A percentile compares a stretch with the other conserved stretches of the same genome.
Conservation (phyloP, 1,140 invertebrate species). For the Muscidifurax raptorellus region DNA sequence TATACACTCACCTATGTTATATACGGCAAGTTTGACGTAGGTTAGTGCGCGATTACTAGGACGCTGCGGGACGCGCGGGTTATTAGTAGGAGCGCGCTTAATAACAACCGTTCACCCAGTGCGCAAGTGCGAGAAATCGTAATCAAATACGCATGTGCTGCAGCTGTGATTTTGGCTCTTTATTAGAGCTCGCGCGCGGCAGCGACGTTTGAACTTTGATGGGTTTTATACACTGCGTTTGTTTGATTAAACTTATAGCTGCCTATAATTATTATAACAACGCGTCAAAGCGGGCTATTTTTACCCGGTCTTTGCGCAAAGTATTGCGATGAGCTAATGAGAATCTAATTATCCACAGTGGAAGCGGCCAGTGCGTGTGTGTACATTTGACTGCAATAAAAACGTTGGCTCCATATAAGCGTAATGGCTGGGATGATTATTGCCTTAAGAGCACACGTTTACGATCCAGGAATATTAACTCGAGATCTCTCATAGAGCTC, state of each 20-base stretch:
- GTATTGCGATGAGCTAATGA: neutral
- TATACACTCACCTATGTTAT: neutral
- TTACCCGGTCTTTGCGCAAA: no score
- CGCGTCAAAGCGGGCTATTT: no score
- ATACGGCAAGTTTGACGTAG: neutral
- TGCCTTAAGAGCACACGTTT: slow-evolving; percentile 61
- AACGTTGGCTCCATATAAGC: neutral
- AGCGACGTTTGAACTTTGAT: no score
- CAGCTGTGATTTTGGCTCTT: neutral
- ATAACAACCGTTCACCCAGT: neutral
- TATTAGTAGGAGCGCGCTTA: neutral
- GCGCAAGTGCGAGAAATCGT: neutral
- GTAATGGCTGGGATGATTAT: slow-evolving; percentile 50
- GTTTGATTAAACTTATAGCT: no score
- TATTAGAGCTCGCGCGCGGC: neutral
- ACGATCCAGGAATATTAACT: slow-evolving; percentile 64
- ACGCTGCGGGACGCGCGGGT: no score
- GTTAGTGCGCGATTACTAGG: neutral
- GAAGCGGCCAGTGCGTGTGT: neutral
- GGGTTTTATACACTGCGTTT: no score
- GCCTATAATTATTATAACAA: no score
- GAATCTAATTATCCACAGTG: slow-evolving; percentile 16
- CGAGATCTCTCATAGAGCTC: slow-evolving; percentile 5
- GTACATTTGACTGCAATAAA: neutral
- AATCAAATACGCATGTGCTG: neutral